Percentiles rank a stretch among this genome's conserved stretches.
These are phyloP conservation scores for Anarhynchus alexandrinus DNA, from an alignment of 2,113 vertebrate genomes.

Conservation along the genomic window DNA sequence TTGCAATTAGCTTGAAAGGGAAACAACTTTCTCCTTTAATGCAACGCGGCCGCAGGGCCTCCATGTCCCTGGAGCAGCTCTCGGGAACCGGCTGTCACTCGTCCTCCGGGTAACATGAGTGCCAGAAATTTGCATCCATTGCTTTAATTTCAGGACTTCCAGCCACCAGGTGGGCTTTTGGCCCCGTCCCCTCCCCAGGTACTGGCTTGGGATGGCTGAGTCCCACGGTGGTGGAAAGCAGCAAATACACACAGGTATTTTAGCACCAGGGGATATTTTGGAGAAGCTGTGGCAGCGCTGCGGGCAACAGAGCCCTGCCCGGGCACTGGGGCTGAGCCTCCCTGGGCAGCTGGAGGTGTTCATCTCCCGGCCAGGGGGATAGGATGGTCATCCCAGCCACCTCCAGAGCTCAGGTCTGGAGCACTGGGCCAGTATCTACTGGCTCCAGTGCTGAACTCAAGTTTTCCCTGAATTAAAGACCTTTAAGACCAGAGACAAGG, in stretches of 20 bases:
- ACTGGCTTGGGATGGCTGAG: not conserved
- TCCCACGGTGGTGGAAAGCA: not conserved
- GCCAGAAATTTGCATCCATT: not conserved
- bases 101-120: accelerated
- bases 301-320: not conserved
- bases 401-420: not conserved
- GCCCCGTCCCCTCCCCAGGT: not conserved
- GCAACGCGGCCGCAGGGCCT: accelerated
- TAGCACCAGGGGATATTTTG: not conserved
- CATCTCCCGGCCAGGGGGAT: accelerated
- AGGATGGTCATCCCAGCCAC: not conserved
- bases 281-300: not conserved
- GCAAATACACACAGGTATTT: not conserved
- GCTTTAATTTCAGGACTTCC: not conserved
- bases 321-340: not conserved
- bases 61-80: not conserved
- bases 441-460: not conserved
- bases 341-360: accelerated
- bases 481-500: not conserved
- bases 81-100: accelerated
- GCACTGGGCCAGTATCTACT: not conserved
- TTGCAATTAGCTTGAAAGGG: slow-evolving; percentile 44
- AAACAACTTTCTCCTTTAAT: slow-evolving; percentile 51
- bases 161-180: not conserved
- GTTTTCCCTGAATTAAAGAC: not conserved